These are phyloP conservation scores for Leucozona laternaria DNA, from an alignment of 2,888 invertebrate species.

Conservation along the genomic window DNA sequence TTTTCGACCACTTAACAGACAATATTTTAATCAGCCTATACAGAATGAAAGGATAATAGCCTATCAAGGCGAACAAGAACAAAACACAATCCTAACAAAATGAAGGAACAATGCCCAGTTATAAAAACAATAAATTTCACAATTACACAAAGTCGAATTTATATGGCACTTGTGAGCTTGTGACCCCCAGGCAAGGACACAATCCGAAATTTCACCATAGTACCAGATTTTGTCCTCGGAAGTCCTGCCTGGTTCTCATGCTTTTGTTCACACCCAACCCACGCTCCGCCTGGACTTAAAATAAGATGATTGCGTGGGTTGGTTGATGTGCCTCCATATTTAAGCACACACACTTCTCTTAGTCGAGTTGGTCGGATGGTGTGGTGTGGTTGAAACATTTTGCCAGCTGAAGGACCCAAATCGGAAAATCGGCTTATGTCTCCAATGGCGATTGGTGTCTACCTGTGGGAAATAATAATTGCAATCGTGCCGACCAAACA, in stretches of 20 bases:
- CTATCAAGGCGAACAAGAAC: slow-evolving; percentile 67
- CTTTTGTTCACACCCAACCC: slow-evolving; percentile 22
- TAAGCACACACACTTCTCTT: slow-evolving; percentile 50
- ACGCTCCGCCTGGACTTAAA: slow-evolving; percentile 17
- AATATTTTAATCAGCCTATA: slow-evolving; percentile 75
- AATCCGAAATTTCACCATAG: slow-evolving; percentile 68
- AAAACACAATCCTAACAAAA: slow-evolving; percentile 71
- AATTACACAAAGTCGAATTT: slow-evolving; percentile 83
- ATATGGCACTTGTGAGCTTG: slow-evolving; percentile 81
- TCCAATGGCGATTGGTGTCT: slow-evolving; percentile 77
- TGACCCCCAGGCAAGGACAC: slow-evolving; percentile 79
- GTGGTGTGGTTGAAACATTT: slow-evolving; percentile 52
- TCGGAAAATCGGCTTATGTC: slow-evolving; percentile 83
- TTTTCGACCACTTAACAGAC: slow-evolving; percentile 63
- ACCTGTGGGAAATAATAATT: slow-evolving; percentile 69
- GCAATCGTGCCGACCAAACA: slow-evolving; percentile 59
- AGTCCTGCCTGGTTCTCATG: slow-evolving; percentile 44
- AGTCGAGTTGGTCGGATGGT: slow-evolving; percentile 40
- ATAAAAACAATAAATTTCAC: slow-evolving; percentile 79
- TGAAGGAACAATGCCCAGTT: slow-evolving; percentile 59
- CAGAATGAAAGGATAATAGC: slow-evolving; percentile 71
- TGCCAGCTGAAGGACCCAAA: slow-evolving; percentile 73
- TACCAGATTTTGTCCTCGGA: slow-evolving; percentile 67
- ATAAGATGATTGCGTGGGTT: slow-evolving; percentile 76
- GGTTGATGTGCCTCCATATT: slow-evolving; percentile 55